Conservation (phyloP, 1,140 invertebrate genomes). For the Platyura marginata region DNA sequence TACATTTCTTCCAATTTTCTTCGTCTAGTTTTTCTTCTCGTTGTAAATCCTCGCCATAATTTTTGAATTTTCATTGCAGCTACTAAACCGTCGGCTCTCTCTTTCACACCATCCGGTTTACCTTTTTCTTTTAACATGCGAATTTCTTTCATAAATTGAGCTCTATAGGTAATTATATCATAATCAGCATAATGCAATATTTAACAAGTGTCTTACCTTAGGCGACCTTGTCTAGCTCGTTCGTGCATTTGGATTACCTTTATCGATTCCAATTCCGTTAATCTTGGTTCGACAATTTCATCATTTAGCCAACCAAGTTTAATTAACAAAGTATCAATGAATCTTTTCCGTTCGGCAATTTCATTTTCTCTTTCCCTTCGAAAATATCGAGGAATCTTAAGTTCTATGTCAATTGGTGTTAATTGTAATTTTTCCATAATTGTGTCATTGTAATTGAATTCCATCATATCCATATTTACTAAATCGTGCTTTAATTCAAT, state of each 20-base stretch:
- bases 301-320: conserved; percentile 49
- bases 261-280: conserved; percentile 70
- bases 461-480: conserved; percentile 66
- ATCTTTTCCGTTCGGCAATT: conserved; percentile 34
- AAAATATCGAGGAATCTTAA: conserved; percentile 48
- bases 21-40: conserved; percentile 43
- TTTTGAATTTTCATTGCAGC: conserved; percentile 65
- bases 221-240: conserved; percentile 67
- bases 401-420: conserved; percentile 44
- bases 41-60: conserved; percentile 63
- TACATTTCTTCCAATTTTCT: conserved; percentile 67
- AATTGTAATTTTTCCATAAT: conserved; percentile 38
- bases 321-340: conserved; percentile 42
- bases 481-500: conserved; percentile 68
- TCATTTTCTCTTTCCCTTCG: conserved; percentile 41
- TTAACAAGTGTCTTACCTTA: conserved; percentile 24
- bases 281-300: conserved; percentile 27
- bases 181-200: background rate
- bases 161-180: conserved; percentile 26
- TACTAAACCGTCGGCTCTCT: conserved; percentile 30
- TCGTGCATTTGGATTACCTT: conserved; percentile 77
- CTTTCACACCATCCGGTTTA: conserved; percentile 33
- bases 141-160: conserved; percentile 84
- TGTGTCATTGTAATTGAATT: conserved; percentile 74
- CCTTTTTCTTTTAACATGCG: conserved; percentile 52